These are phyloP conservation scores for Caenorhabditis angaria DNA, from an alignment of 2,888 invertebrate genomes.

Conservation along the genomic window DNA sequence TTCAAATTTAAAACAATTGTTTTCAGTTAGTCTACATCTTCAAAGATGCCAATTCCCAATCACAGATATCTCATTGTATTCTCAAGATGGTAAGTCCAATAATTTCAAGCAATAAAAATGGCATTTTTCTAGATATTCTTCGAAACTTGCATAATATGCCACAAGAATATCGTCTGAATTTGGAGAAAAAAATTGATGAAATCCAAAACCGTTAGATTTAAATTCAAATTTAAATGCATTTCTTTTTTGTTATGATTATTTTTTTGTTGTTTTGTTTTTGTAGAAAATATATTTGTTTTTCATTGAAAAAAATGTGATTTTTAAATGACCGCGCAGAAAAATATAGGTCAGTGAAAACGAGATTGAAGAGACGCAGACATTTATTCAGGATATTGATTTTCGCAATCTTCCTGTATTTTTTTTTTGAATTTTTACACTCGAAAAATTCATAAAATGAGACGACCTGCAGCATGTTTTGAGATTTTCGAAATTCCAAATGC, in stretches of 20 bases:
- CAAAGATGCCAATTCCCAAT: neutral
- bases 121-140: neutral
- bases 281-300: neutral
- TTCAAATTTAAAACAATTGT: no score
- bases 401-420: no score
- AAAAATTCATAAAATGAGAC: constrained; percentile 9
- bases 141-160: neutral
- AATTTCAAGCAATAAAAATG: neutral
- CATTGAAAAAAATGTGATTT: no score
- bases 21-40: neutral
- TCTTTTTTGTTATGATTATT: neutral
- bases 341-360: neutral
- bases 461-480: constrained; percentile 40
- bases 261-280: neutral
- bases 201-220: no score
- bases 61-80: neutral
- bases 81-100: neutral
- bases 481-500: constrained; percentile 26
- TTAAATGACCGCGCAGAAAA: no score
- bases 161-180: neutral
- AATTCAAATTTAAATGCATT: no score
- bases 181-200: neutral
- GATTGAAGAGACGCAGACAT: neutral
- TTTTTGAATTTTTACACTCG: neutral
- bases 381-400: no score